Base-by-base conservation (phyloP, 37 sponge, comb jelly and placozoan species). In the Diacarnus erythraeanus region DNA sequence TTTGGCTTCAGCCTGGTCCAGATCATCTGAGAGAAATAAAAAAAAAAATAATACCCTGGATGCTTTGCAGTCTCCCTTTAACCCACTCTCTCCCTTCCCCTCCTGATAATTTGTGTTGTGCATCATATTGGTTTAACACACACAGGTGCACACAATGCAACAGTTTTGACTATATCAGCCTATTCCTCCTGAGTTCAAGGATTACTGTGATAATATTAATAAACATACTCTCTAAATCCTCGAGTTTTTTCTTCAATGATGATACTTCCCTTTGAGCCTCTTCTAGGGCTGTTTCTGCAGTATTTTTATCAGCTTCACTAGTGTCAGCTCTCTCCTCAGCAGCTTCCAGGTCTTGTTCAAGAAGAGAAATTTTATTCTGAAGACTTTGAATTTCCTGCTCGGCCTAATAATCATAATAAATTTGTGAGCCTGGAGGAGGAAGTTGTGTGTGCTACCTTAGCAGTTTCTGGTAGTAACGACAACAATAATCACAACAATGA, bases 291-390 rank as follows among this genome's bases (percentile, higher is more conserved):
- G 42, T 34, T 43, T 66, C 68, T 18, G 38, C 3, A 2, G 18
- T 65, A 1, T 82, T 59, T 20, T 33, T 39, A 21, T 78, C 44
- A 18, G 26, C 30, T 2, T 26, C 27, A 27, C 33, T 34, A 21
- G 83, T 81, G 2, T 36, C 64, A 1, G 59, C 57, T 39, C 44
- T 56, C 15, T 84, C 81, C 38, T 92, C 93, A 2, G 89, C 77
- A 17, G n/a, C 39, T 21, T 88, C 89, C 56, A 92, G 27, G 33
- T 92, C 93, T 18, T 64, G 66, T 37, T 88, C 89, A 41, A 85
- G 44, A 0, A 92, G 66, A 21, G 77, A 69, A 18, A 92, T 57
- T 73, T 88, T 92, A 8, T 81, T 39, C 18, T 56, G 59, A 9
- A 79, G 69, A 10, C 25, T 34, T 25, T 84, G 57, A 25, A 77